phyloP scores from a whole-genome alignment of 2,113 vertebrate genomes.

The Thinocorus orbignyianus region DNA sequence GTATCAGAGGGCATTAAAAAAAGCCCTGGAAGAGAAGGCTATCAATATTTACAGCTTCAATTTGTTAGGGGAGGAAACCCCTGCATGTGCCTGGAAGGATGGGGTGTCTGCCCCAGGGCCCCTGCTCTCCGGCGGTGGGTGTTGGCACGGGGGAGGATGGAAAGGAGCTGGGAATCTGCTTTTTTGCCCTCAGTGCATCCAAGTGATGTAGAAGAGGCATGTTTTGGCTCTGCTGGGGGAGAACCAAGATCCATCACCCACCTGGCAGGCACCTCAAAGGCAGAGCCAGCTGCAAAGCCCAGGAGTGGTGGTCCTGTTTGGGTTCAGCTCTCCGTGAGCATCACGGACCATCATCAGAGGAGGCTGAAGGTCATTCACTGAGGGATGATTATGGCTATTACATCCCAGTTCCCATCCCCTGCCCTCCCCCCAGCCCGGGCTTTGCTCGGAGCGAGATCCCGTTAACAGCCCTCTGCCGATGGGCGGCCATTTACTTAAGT shows the following conservation, averaged over 20 bases:
- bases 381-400: constrained; percentile 3
- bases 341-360: neutral
- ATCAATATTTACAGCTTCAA: constrained; percentile 49
- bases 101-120: rapidly evolving
- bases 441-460: neutral
- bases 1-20: constrained; percentile 49
- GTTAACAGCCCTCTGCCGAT: constrained; percentile 7
- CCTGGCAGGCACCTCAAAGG: rapidly evolving
- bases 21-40: neutral
- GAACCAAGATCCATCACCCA: neutral
- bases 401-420: constrained; percentile 1
- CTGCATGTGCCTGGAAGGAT: neutral
- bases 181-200: rapidly evolving
- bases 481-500: constrained; percentile 33
- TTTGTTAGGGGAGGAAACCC: neutral
- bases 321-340: neutral
- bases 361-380: neutral
- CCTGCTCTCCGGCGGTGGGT: neutral
- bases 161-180: rapidly evolving
- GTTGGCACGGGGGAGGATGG: neutral
- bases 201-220: neutral
- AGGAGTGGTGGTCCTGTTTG: rapidly evolving
- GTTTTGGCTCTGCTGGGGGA: rapidly evolving
- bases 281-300: neutral
- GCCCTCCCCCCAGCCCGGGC: neutral